These are phyloP conservation scores for Tadarida brasiliensis DNA, from an alignment of 2,797 vertebrate species.

Conservation along the genomic window DNA sequence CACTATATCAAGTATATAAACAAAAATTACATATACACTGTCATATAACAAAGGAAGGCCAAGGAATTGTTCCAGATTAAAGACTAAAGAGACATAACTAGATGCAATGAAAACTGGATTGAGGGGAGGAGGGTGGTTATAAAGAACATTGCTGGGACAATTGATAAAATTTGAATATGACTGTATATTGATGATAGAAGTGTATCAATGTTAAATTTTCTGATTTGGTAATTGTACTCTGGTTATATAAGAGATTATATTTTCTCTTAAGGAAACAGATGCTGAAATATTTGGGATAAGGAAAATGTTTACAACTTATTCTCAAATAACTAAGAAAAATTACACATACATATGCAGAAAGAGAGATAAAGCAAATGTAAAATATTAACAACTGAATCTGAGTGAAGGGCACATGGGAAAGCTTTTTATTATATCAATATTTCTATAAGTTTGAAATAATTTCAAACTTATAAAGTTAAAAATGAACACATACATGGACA, in stretches of 20 bases:
- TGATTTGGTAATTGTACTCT: background rate
- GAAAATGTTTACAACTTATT: constrained; percentile 34
- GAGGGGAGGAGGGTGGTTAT: background rate
- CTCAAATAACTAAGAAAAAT: background rate
- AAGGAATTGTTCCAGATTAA: constrained; percentile 19
- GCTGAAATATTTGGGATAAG: constrained; percentile 45
- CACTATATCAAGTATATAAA: background rate
- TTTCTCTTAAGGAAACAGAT: constrained; percentile 12
- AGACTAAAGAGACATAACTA: constrained; percentile 5
- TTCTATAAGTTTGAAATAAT: constrained; percentile 38
- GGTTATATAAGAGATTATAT: background rate
- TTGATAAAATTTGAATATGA: constrained; percentile 14
- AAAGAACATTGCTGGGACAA: constrained; percentile 11
- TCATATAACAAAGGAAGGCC: background rate
- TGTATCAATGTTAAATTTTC: background rate
- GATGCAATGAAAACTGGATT: constrained; percentile 36
- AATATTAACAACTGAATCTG: background rate
- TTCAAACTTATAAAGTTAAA: constrained; percentile 15
- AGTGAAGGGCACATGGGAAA: background rate
- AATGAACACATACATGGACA: background rate
- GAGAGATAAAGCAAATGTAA: constrained; percentile 41
- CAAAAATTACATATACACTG: background rate
- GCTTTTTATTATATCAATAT: constrained; percentile 7
- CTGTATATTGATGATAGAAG: background rate
- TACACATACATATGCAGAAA: background rate